Percentiles rank a stretch among this genome's conserved stretches.
phyloP scores from a whole-genome alignment of 2,113 vertebrate genomes.

The Odocoileus virginianus region DNA sequence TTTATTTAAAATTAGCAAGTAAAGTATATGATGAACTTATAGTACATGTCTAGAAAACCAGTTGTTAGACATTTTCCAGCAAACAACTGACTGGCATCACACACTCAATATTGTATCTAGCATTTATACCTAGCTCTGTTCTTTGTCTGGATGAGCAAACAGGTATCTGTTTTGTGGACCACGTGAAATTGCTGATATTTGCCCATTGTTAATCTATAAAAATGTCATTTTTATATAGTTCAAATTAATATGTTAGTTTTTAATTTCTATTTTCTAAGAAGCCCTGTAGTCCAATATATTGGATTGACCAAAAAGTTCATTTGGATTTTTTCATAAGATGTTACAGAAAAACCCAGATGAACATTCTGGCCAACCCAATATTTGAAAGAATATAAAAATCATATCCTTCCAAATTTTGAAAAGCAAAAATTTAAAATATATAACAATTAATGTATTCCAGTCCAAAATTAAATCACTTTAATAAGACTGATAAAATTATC shows the following conservation, averaged over 20 bases:
- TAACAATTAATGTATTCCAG: neutral
- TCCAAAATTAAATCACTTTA: neutral
- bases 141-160: neutral
- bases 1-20: conserved; percentile 15
- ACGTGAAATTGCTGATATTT: neutral
- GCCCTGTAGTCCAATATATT: neutral
- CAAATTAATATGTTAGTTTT: neutral
- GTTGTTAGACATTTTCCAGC: neutral
- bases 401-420: neutral
- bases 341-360: neutral
- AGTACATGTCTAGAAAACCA: neutral
- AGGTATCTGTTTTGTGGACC: neutral
- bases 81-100: neutral
- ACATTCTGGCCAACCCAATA: neutral
- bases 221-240: neutral
- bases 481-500: neutral
- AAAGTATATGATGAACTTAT: neutral
- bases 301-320: neutral
- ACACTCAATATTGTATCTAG: neutral
- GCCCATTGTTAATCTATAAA: neutral
- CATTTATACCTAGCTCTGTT: too few relatives aligned
- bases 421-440: neutral
- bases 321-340: neutral
- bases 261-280: conserved; percentile 7
- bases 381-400: neutral